phyloP scores from a whole-genome alignment of 2,113 vertebrate genomes.

The Cynopterus brachyotis region DNA sequence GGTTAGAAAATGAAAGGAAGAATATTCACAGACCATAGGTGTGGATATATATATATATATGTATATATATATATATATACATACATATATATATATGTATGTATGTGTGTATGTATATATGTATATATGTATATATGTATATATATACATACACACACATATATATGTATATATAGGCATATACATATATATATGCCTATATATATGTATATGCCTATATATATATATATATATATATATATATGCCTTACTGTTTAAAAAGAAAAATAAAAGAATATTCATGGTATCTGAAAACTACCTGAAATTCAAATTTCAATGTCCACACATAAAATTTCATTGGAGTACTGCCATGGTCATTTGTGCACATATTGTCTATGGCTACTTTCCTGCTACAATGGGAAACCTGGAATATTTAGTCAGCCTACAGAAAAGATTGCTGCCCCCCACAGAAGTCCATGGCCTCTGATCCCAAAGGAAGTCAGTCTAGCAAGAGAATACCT shows the following conservation, averaged over 20 bases:
- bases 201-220: no score
- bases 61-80: no score
- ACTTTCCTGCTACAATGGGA: background rate
- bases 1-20: background rate
- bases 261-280: background rate
- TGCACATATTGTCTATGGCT: background rate
- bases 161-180: no score
- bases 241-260: no score
- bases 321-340: no score
- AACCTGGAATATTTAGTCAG: background rate
- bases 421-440: background rate
- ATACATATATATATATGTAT: no score
- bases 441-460: background rate
- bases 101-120: no score
- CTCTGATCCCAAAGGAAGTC: background rate
- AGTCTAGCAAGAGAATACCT: background rate
- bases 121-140: no score
- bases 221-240: no score
- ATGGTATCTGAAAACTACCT: background rate
- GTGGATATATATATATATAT: no score
- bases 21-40: background rate
- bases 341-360: background rate
- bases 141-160: no score
- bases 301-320: background rate
- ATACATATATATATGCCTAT: no score